Evolutionary conservation across 2,888 invertebrate genomes (phyloP).

Genomic region (Conistra vaccinii): DNA sequence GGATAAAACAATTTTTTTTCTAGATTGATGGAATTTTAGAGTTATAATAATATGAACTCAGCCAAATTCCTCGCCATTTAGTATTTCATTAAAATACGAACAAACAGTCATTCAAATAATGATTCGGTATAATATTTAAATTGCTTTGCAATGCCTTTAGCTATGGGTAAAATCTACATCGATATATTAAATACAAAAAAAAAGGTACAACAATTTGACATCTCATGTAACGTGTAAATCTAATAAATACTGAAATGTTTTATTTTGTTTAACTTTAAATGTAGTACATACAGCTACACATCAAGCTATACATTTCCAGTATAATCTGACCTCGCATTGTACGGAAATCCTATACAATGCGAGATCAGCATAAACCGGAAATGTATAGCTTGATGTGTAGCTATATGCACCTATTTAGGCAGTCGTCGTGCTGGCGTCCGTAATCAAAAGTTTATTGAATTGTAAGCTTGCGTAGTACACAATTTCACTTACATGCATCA

Average conservation of each 20-base stretch:
- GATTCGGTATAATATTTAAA: background rate
- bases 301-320: too few species aligned
- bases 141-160: background rate
- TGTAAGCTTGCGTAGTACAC: constrained; percentile 35
- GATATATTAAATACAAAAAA: background rate
- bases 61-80: background rate
- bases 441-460: background rate
- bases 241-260: background rate
- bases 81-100: background rate
- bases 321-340: too few species aligned
- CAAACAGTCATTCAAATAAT: background rate
- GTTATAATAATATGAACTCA: background rate
- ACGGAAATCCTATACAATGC: too few species aligned
- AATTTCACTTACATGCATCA: constrained; percentile 13
- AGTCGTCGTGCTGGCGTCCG: constrained; percentile 14
- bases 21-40: background rate
- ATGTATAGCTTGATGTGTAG: too few species aligned
- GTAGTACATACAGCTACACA: too few species aligned
- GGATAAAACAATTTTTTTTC: background rate
- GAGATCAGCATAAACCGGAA: too few species aligned
- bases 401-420: too few species aligned
- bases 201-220: too few species aligned
- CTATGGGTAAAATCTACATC: background rate
- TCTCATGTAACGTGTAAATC: background rate
- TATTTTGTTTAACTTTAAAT: background rate